phyloP scores from a whole-genome alignment of 2,888 invertebrate species.

The Ochropleura plecta region DNA sequence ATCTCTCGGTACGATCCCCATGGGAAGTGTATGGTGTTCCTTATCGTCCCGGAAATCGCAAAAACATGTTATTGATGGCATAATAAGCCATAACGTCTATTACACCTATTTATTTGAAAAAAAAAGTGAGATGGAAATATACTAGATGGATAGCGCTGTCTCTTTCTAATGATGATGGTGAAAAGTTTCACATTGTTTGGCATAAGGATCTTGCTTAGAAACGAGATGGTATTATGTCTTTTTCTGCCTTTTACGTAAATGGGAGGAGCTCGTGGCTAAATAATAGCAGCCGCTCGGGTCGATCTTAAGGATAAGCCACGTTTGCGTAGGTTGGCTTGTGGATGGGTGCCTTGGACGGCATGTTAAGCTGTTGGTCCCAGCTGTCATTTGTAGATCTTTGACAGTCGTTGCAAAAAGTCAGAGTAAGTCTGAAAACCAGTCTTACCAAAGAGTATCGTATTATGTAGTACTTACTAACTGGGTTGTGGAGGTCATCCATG shows the following conservation, averaged over 20 bases:
- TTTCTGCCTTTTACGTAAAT: neutral
- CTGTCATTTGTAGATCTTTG: too few species aligned
- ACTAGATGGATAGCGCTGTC: neutral
- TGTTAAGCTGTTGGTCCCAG: too few species aligned
- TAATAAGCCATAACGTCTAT: conserved; percentile 40
- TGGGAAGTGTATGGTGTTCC: conserved; percentile 25
- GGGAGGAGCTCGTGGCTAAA: too few species aligned
- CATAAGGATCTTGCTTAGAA: neutral
- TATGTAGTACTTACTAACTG: too few species aligned
- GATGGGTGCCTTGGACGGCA: too few species aligned
- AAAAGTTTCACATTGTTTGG: neutral
- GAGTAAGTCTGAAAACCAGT: too few species aligned
- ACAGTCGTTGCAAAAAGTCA: too few species aligned
- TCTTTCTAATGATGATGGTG: conserved; percentile 3
- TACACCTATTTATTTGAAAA: conserved; percentile 24
- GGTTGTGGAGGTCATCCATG: too few species aligned
- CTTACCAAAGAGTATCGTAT: too few species aligned
- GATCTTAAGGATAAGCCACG: too few species aligned
- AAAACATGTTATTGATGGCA: conserved; percentile 54
- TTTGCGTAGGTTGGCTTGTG: too few species aligned
- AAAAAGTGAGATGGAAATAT: conserved; percentile 13
- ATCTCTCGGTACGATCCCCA: conserved; percentile 31
- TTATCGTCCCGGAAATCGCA: conserved; percentile 29
- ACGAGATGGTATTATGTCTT: neutral
- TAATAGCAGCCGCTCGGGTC: too few species aligned